phyloP scores from a whole-genome alignment of 92 coral and sea anemone genomes.

The Muricea muricata region DNA sequence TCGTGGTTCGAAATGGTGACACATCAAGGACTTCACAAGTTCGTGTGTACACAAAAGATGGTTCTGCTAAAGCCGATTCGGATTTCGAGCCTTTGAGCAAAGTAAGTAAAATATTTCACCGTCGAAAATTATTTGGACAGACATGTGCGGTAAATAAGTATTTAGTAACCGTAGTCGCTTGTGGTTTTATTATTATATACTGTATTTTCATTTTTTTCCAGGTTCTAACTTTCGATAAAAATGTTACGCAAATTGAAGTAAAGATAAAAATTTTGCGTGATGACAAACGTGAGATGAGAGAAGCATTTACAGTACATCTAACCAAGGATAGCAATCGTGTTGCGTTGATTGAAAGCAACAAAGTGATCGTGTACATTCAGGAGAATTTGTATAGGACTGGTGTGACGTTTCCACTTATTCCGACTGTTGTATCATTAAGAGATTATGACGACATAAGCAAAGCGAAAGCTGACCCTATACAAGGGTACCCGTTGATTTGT shows the following conservation, averaged over 20 bases:
- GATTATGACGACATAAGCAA: constrained; percentile 90
- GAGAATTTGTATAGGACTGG: constrained; percentile 69
- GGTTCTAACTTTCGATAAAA: constrained; percentile 74
- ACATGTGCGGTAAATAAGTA: too few species aligned
- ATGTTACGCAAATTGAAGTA: constrained; percentile 58
- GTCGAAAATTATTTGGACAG: too few species aligned
- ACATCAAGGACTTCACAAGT: constrained; percentile 69
- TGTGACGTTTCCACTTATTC: constrained; percentile 88
- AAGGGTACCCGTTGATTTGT: constrained; percentile 93
- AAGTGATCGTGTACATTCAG: constrained; percentile 83
- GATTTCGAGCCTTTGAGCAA: constrained; percentile 83
- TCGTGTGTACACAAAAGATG: constrained; percentile 86
- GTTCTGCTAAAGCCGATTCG: constrained; percentile 88
- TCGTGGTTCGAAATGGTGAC: constrained; percentile 83
- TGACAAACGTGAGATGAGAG: constrained; percentile 80
- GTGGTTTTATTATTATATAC: too few species aligned
- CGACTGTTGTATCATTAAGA: constrained; percentile 84
- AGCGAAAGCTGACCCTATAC: constrained; percentile 63
- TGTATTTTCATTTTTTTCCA: constrained; percentile 1
- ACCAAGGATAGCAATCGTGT: constrained; percentile 55
- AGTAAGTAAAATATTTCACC: constrained; percentile 37
- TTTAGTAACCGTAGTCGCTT: too few species aligned
- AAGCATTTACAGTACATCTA: constrained; percentile 83
- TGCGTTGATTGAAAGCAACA: constrained; percentile 67
- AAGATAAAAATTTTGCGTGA: constrained; percentile 72